Base-by-base conservation (phyloP, 2,888 invertebrate genomes). In the Xylocampa areola region DNA sequence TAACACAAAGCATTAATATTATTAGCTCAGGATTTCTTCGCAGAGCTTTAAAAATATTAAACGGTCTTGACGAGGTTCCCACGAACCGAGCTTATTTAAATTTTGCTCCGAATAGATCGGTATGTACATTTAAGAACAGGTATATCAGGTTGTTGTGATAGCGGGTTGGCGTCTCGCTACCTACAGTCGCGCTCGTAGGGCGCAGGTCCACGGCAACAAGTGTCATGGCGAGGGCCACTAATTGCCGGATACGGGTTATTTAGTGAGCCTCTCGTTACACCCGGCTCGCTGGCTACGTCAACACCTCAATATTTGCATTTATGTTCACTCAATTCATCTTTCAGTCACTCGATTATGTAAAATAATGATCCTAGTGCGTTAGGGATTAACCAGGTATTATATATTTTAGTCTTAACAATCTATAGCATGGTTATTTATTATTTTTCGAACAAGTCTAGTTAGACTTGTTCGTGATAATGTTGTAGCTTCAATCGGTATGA, bases 121-220 rank as follows among this genome's bases (percentile, higher is more conserved):
- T 27, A 33, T 33, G 21, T 23, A 29, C 17, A 19, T 37, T 21
- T 47, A 32, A 29, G 27, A 49, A 44, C 43, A 7, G 4, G 43
- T 54, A n/a, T 47, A 48, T 49, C 29, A 43, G 13, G 43, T 39
- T 48, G 7, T 14, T 25, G 17, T 2, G 17, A 16, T 4, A 33
- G 47, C 30, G 32, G 41, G 32, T 37, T 13, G 48, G 23, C 11
- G 32, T 25, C 29, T 45, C 14, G 25, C 29, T 35, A 30, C 43
- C 16, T 53, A 17, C 29, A 25, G 11, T 2, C 29, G 48, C 16
- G 29, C 17, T 32, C 58, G 47, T 13, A 47, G 33, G 40, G 53
- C 65, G 37, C 43, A 40, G 19, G 37, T 33, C 17, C 49, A 21
- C 36, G 16, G 62, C 72, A 67, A 72, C 72, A 72, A 69, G 72